Base-by-base conservation (phyloP, 2,113 vertebrate genomes). In the Thomomys bottae region DNA sequence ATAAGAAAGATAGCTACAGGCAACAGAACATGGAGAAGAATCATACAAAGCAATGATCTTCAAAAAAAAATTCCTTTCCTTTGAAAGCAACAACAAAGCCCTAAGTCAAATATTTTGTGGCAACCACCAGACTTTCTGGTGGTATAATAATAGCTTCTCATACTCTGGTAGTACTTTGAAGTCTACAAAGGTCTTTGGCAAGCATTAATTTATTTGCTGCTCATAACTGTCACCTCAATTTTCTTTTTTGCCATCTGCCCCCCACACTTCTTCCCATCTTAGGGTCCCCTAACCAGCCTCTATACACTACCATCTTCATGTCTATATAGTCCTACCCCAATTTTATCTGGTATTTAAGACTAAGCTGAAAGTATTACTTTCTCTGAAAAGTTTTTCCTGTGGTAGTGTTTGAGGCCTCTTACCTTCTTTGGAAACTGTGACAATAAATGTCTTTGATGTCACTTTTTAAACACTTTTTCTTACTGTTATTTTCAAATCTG, bases 41-140 rank as follows among this genome's bases (percentile, higher is more conserved):
- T 85, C 66, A 54, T 40, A 92, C 83, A 86, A 92, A 90, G 63
- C 26, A 83, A 36, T 42, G 75, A 86, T 83, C 72, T 93, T 90
- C 77, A 81, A n/a, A 92, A 32, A 92, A 72, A 15, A n/a, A n/a
- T n/a, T n/a, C 23, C 45, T 67, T 84, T 70, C 78, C 66, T 87
- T 72, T 92, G 80, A 86, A 88, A 95, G 59, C 64, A 86, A 61
- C 40, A 89, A 70, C 49, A 95, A 90, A 90, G 57, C 38, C 76
- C 1, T 40, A 88, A 92, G 18, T 77, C 88, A 93, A 90, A 95
- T 95, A 77, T 93, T 92, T 93, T 59, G 72, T 26, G 10, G 38
- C 64, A 91, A 38, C 54, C 72, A 77, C 45, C 57, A 54, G 3
- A 32, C 26, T 84, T 81, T 80, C 67, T 64, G 42, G n/a, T 68